Conservation (phyloP, 2,113 vertebrate species). For the Holacanthus passer region DNA sequence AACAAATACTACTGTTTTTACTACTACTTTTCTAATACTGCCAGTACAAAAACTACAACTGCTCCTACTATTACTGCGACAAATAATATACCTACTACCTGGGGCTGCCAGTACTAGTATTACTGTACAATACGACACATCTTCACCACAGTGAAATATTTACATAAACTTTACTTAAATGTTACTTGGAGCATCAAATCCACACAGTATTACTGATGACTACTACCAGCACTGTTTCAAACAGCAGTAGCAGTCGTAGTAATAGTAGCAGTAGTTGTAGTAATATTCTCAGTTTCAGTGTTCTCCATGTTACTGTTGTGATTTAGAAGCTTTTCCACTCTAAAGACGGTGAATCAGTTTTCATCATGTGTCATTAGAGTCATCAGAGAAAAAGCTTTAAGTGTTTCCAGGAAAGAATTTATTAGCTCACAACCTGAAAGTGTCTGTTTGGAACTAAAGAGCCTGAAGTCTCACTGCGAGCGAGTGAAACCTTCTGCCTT, state of each 20-base stretch:
- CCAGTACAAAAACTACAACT: too few relatives aligned
- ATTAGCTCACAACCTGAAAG: not conserved
- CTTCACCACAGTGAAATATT: too few relatives aligned
- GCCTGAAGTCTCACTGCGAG: not conserved
- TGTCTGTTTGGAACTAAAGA: conserved; percentile 1
- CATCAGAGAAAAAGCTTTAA: not conserved
- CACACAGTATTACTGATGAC: too few relatives aligned
- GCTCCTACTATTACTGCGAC: too few relatives aligned
- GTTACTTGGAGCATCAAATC: not conserved
- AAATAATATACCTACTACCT: too few relatives aligned
- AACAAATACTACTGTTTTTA: too few relatives aligned
- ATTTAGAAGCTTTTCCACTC: not conserved
- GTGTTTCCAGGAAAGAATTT: not conserved
- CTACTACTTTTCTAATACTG: too few relatives aligned
- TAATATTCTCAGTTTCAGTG: not conserved
- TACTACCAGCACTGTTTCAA: too few relatives aligned
- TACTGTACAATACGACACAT: not conserved
- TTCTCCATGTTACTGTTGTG: not conserved
- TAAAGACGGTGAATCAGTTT: not conserved
- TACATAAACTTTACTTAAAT: too few relatives aligned
- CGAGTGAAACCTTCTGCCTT: not conserved
- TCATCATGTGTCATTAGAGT: not conserved
- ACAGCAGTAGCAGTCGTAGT: too few relatives aligned
- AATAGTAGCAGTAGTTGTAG: not conserved
- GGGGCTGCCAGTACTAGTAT: too few relatives aligned